Base-by-base conservation (phyloP, 64 coral and sea anemone species). In the Anthopleura sola region DNA sequence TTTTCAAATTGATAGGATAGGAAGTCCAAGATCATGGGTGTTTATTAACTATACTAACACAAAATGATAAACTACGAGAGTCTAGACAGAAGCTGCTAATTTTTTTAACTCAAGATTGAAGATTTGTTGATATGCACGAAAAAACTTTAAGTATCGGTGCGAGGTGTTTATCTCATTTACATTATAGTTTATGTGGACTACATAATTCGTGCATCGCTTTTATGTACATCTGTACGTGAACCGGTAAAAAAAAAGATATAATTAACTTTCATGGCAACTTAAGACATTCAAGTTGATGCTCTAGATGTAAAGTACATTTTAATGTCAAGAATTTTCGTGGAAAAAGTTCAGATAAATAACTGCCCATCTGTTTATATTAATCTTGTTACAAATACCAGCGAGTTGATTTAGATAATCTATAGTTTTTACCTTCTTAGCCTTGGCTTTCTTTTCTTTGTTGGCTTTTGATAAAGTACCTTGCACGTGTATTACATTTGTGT, bases 381-480 rank as follows among this genome's bases (percentile, higher is more conserved):
- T 15, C 14, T 71, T 71, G 66, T 34, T 28, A 71, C n/a, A 71
- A 33, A 33, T 68, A 24, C 62, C 9, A 68, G 26, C 62, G 23
- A 68, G 9, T 9, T 26, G 7, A 26, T 71, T 34, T 7, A 28
- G 14, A 31, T 32, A 71, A n/a, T 2, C 11, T 71, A 5, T 31
- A 71, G 6, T 77, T 40, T 37, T 16, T 79, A 79, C 76, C 76
- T 79, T 79, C 24, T 79, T 79, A 21, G 44, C 76, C 26, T 79
- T 79, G 19, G 76, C 44, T 37, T 79, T 79, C 44, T 47, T 79
- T 79, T 79, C 37, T 33, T 79, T 79, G 76, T 79, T 79, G 76
- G 34, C 47, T 79, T 79, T 79, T 79, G 76, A 79, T 44, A 79
- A 38, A 79, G 76, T 79, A 20, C 76, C 76, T 47, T 79, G 76